These are phyloP conservation scores for Stigmatopora argus DNA, from an alignment of 2,113 vertebrate genomes.

Conservation along the genomic window DNA sequence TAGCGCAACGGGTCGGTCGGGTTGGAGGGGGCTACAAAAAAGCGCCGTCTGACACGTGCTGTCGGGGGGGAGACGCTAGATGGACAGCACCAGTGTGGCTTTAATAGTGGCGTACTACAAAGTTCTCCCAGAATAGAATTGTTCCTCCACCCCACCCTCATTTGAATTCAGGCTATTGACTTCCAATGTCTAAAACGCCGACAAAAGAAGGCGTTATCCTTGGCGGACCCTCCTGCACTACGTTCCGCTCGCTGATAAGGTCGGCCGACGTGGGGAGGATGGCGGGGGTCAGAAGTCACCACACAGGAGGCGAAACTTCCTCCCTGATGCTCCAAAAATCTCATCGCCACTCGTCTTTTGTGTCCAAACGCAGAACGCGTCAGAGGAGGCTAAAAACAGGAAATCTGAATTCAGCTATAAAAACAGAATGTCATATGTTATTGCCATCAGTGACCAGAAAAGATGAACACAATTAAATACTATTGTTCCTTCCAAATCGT, in stretches of 20 bases:
- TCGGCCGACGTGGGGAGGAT: conserved; percentile 52
- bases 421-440: conserved; percentile 18
- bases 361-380: conserved; percentile 53
- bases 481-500: not conserved
- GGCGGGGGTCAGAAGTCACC: conserved; percentile 60
- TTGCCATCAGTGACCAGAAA: not conserved
- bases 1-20: conserved; percentile 52
- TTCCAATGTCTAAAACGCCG: not conserved
- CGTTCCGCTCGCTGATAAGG: conserved; percentile 45
- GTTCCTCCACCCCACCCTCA: not conserved
- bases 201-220: not conserved
- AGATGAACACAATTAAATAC: not conserved
- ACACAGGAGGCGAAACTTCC: conserved; percentile 71
- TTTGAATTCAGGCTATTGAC: not conserved
- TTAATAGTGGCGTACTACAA: not conserved
- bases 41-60: not conserved
- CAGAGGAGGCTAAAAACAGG: conserved; percentile 13
- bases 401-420: conserved; percentile 12
- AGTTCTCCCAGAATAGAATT: not conserved
- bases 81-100: not conserved
- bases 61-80: not conserved
- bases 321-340: conserved; percentile 49
- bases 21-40: conserved; percentile 17
- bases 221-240: conserved; percentile 20
- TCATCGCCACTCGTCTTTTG: conserved; percentile 42